Base-by-base conservation (phyloP, 2,113 vertebrate genomes). In the Morone chrysops region DNA sequence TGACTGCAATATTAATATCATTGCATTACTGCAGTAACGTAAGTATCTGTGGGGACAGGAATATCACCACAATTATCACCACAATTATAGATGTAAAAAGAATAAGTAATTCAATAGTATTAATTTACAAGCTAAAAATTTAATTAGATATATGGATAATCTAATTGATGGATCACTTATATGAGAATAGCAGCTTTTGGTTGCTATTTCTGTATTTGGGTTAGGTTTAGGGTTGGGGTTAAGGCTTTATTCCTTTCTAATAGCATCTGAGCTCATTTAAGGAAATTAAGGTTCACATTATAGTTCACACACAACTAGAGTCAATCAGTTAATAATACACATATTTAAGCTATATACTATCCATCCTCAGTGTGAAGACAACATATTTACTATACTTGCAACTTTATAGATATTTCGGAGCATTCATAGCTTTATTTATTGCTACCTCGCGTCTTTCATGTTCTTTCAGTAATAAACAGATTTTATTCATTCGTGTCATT, bases 1-100 rank as follows among this genome's bases (percentile, higher is more conserved):
- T 66, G n/a, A 43, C 14, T 73, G 61, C 56, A 88, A 59, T 76
- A 82, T 62, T 82, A 75, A 75, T 87, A 54, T 47, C 16, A 40
- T 45, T 60, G 25, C 53, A 83, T 79, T 75, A 66, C 20, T 70
- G 70, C 56, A 60, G 70, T 79, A 72, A 70, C 54, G 17, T 2
- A 56, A n/a, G 48, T 41, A 10, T 17, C 54, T 72, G 8, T 36
- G 56, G 17, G 67, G 63, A 62, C 63, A 61, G 17, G 38, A 48
- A 61, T 53, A 36, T 31, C 31, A 31, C 31, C 31, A 72, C 53
- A 47, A 31, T 31, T 31, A 31, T 31, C 2, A 60, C 16, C 13
- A 61, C 25, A 40, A 77, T 17, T 60, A 41, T 59, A 66, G 43
- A 50, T 71, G 51, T 9, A 75, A 22, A 36, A 25, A 63, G 38